Percentiles rank a stretch among this genome's conserved stretches.
Evolutionary conservation across 2,797 vertebrate genomes (phyloP).

Genomic region (Sparidentex hasta): DNA sequence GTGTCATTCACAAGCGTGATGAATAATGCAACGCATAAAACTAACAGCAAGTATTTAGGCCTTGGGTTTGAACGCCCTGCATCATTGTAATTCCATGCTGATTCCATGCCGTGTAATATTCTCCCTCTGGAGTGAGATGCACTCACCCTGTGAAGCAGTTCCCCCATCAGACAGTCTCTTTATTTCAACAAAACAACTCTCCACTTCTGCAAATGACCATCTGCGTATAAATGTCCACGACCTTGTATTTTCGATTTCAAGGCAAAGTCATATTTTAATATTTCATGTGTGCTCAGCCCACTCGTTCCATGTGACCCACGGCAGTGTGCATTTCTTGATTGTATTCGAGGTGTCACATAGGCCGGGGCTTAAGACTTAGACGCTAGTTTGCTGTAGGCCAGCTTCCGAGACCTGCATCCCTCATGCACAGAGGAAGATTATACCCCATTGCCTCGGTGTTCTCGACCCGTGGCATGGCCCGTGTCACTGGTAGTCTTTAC

Average conservation of each 20-base stretch:
- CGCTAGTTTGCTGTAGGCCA: constrained; percentile 56
- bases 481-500: constrained; percentile 24
- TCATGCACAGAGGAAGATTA: constrained; percentile 65
- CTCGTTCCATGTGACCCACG: not conserved
- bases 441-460: constrained; percentile 46
- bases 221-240: constrained; percentile 27
- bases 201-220: constrained; percentile 45
- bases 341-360: constrained; percentile 49
- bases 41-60: constrained; percentile 10
- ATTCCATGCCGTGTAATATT: constrained; percentile 14
- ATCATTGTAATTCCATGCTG: constrained; percentile 27
- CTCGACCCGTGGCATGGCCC: constrained; percentile 43
- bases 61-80: constrained; percentile 18
- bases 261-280: constrained; percentile 45
- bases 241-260: constrained; percentile 28
- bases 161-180: constrained; percentile 33
- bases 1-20: constrained; percentile 40
- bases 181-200: constrained; percentile 36
- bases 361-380: constrained; percentile 16
- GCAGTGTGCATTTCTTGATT: constrained; percentile 30
- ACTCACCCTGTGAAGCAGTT: constrained; percentile 18
- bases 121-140: constrained; percentile 8
- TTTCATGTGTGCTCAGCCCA: constrained; percentile 17
- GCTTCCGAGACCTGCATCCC: constrained; percentile 44
- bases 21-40: constrained; percentile 50